These are phyloP conservation scores for Drosophila dives DNA, from an alignment of 2,888 invertebrate species.

Conservation along the genomic window DNA sequence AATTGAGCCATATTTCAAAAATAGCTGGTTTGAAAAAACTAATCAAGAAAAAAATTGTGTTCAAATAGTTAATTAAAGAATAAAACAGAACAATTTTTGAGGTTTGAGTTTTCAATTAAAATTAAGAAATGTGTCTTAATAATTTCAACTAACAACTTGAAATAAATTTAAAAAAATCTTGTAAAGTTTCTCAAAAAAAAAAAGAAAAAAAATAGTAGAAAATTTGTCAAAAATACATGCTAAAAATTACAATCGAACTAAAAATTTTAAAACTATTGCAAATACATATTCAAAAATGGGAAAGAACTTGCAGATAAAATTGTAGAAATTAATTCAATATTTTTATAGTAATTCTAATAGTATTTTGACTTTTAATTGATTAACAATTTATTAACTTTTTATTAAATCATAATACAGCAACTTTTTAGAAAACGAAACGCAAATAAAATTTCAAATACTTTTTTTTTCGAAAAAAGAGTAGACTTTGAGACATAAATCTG, in stretches of 20 bases:
- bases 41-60: not conserved
- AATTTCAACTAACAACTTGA: too few species aligned
- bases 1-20: not conserved
- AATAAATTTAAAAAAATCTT: not conserved
- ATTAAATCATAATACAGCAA: not conserved
- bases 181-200: not conserved
- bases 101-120: not conserved
- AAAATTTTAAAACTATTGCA: not conserved
- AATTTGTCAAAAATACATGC: not conserved
- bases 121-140: too few species aligned
- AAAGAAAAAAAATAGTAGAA: too few species aligned
- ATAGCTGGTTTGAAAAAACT: not conserved
- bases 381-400: not conserved
- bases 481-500: not conserved
- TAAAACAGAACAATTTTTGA: not conserved
- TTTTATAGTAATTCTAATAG: rapidly evolving
- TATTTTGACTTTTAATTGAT: not conserved
- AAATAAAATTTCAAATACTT: not conserved
- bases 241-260: not conserved
- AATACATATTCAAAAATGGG: not conserved
- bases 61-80: not conserved
- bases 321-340: not conserved
- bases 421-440: not conserved
- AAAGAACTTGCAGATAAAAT: not conserved
- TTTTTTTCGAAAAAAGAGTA: not conserved